Conservation (phyloP, 2,888 invertebrate species). For the Xestia sexstrigata region DNA sequence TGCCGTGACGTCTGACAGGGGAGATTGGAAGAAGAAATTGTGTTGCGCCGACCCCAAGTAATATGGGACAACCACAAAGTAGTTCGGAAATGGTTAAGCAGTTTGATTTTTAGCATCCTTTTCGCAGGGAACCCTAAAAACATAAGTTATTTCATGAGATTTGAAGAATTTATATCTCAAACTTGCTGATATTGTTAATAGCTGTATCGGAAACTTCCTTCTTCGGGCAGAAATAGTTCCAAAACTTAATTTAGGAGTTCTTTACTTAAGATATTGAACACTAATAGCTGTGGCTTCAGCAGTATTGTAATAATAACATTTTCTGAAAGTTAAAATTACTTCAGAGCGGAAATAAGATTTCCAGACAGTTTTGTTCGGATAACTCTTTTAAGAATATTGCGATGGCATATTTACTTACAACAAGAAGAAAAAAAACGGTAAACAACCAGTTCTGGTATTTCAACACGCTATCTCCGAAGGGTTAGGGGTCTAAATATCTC, state of each 20-base stretch:
- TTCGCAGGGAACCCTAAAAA: neutral
- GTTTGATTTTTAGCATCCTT: neutral
- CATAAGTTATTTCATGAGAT: neutral
- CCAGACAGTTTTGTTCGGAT: conserved; percentile 9
- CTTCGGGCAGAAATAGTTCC: conserved; percentile 35
- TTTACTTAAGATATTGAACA: conserved; percentile 37
- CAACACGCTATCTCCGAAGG: neutral
- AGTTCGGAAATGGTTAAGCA: neutral
- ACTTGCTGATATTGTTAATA: conserved; percentile 34
- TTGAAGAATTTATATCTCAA: conserved; percentile 23
- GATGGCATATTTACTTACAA: neutral
- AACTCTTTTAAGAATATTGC: conserved; percentile 1
- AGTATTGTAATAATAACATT: conserved; percentile 35
- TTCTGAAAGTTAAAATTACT: conserved; percentile 31
- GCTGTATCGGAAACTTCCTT: conserved; percentile 22
- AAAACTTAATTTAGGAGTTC: conserved; percentile 48
- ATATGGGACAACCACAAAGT: neutral
- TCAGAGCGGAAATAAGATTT: neutral
- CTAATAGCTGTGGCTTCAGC: conserved; percentile 49
- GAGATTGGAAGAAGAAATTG: neutral
- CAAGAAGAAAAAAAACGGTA: neutral
- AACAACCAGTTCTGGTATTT: neutral
- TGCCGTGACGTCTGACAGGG: neutral
- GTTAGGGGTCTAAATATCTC: too few relatives aligned
- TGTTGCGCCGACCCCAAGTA: neutral